Evolutionary conservation across 2,888 invertebrate genomes (phyloP), one percentile per base, ranked within the genome.

Genomic region (Coenonympha glycerion): DNA sequence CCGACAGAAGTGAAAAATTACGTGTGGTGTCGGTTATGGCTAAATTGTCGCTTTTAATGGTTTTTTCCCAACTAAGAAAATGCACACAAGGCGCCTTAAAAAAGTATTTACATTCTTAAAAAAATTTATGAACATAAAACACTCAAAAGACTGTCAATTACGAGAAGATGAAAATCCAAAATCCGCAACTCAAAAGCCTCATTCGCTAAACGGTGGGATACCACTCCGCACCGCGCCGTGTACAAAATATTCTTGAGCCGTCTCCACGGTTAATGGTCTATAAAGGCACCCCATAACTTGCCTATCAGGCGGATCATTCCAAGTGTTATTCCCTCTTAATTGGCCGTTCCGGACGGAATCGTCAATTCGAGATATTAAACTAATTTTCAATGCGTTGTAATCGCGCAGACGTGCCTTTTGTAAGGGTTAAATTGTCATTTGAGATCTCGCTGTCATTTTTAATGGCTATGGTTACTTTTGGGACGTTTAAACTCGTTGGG

Each of bases 331-430:
- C 84, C 73, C 76, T 76, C 81, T 81, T 86, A 84, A 86, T 85
- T 85, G 85, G 76, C 72, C 78, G 78, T 83, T 84, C 84, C 83
- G 82, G 66, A 70, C 79, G 81, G 83, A 85, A 84, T 84, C 81
- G 82, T 79, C 86, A 83, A 86, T 87, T 86, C 76, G 73, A 80
- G 86, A 84, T 87, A 86, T 86, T 86, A 86, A 83, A 86, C 85
- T 87, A 87, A 87, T 87, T 85, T 85, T 83, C 84, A 82, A 85
- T 85, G 86, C 73, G 65, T 70, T 70, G 78, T 83, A 82, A 85
- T 84, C 79, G 81, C 60, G 69, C 69, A 75, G 76, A 82, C 81
- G 80, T 79, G 82, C 68, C 45, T 61, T 62, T 60, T 61, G 66
- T 63, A 68, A 68, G 76, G 76, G 76, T 74, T 73, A 64, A 56